phyloP scores from a whole-genome alignment of 1,140 invertebrate species.

The Drosophila auraria region DNA sequence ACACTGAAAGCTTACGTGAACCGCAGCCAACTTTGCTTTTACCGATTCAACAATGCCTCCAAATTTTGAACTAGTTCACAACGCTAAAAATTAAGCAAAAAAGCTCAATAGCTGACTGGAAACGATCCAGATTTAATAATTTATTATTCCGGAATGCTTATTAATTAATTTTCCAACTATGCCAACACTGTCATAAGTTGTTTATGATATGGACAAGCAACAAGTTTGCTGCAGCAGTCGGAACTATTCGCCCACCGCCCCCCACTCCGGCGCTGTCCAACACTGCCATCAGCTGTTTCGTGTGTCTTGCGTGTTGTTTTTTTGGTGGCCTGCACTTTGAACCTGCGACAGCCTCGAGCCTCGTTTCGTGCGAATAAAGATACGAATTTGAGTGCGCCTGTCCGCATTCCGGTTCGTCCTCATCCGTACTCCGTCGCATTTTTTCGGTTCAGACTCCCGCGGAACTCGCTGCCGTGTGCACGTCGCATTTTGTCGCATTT shows the following conservation, averaged over 20 bases:
- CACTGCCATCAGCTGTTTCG: conserved; percentile 60
- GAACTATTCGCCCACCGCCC: conserved; percentile 23
- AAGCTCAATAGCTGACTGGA: not conserved
- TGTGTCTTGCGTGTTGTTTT: conserved; percentile 15
- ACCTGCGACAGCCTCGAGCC: conserved; percentile 47
- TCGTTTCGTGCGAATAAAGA: conserved; percentile 35
- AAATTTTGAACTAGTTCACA: conserved; percentile 10
- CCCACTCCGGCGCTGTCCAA: conserved; percentile 12
- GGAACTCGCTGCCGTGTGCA: conserved; percentile 43
- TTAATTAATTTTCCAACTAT: not conserved
- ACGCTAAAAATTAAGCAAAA: not conserved
- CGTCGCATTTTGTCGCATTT: conserved; percentile 33
- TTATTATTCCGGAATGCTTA: accelerated
- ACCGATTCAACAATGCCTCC: not conserved
- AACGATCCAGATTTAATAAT: not conserved
- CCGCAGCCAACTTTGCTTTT: conserved; percentile 29
- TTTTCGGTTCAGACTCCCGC: conserved; percentile 43
- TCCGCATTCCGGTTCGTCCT: conserved; percentile 38
- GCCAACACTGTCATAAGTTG: accelerated
- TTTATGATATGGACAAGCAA: conserved; percentile 19
- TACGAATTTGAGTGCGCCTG: conserved; percentile 63
- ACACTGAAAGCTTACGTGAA: not conserved
- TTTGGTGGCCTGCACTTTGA: conserved; percentile 66
- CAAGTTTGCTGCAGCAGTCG: conserved; percentile 24
- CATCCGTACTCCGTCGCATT: conserved; percentile 18